Base-by-base conservation (phyloP, 2,888 invertebrate species). In the Rhamphomyia laevipes region DNA sequence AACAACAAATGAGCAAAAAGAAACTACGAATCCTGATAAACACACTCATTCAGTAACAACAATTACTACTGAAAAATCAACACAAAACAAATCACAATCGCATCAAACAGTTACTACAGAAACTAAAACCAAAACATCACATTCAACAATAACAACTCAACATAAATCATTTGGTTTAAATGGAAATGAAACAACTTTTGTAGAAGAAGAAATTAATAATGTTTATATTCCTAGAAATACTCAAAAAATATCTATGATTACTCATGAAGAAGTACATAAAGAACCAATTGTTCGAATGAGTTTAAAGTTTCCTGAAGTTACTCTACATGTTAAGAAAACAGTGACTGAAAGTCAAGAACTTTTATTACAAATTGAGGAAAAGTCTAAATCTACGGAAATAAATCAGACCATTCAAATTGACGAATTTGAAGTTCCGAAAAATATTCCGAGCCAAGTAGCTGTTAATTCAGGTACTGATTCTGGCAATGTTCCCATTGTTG, bases 241-340 rank as follows among this genome's bases (percentile, higher is more conserved):
- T 6, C 68, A 68, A 55, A 76, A 75, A 62, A 77, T 84, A 57
- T 78, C 81, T 50, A 67, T 84, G 41, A 84, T 84, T 55, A 83
- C 83, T 6, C 84, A 84, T 52, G 84, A 84, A 67, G 82, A 84
- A 68, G 77, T 80, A 56, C 77, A 77, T 67, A 70, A 80, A 61
- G 78, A 78, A 52, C 82, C 83, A 12, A 76, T 82, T 42, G 73
- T 82, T 70, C 72, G 77, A 66, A 61, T 82, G 70, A 74, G 81
- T 74, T 73, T 81, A 74, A 70, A 81, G 72, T 73, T 70, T 54
- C 70, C 70, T 15, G 61, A 64, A 56, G 63, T 67, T 51, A 65
- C 64, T 51, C 59, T 68, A 52, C 60, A 62, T 51, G 64, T 69
- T 35, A 64, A 62, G 13, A 62, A 68, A 54, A 68, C 63, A 35